Evolutionary conservation across 2,797 vertebrate genomes (phyloP), one percentile per base, ranked within the genome.

Genomic region (Anas bahamensis): DNA sequence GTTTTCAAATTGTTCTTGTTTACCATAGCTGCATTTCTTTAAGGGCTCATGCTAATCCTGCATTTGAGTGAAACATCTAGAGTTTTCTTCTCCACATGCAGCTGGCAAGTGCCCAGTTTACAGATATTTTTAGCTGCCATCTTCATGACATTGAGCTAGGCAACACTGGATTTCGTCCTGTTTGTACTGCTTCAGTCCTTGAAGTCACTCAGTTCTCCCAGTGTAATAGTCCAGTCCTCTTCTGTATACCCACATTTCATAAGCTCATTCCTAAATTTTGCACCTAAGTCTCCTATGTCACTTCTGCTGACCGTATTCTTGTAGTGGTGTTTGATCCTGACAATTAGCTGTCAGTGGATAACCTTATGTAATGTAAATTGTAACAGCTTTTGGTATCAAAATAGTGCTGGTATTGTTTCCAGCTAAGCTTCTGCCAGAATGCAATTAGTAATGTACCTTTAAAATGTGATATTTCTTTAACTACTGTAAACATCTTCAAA

Each of bases 381-480:
- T 77, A 42, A 77, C 61, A 89, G 53, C 64, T 83, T 94, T 83
- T 91, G 75, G 59, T 94, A 46, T 88, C 60, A 70, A 92, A 89
- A 89, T 64, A 88, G 53, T 77, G 46, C 68, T 84, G 73, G 39
- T 75, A 86, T 83, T 77, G 63, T 93, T 88, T 83, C 85, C 89
- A 89, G 48, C 50, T 88, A 88, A 90, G 50, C 46, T 92, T 88
- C 55, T 93, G 86, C 69, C 86, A 71, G 83, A 68, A 90, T 52
- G 66, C 41, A 72, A 91, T 92, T 88, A 93, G 77, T 92, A 93
- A 93, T 42, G 44, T 77, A 83, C 83, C 39, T 91, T 83, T 89
- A 94, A 93, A 94, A 90, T 56, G 31, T 48, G 80, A 42, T 91
- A 50, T 88, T 88, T 88, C 71, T 95, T 93, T 94, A 88, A 85